A percentile compares a stretch with the other conserved stretches of the same genome.
Conservation (phyloP, 37 sponge, comb jelly and placozoan species). For the Mnemiopsis leidyi region DNA sequence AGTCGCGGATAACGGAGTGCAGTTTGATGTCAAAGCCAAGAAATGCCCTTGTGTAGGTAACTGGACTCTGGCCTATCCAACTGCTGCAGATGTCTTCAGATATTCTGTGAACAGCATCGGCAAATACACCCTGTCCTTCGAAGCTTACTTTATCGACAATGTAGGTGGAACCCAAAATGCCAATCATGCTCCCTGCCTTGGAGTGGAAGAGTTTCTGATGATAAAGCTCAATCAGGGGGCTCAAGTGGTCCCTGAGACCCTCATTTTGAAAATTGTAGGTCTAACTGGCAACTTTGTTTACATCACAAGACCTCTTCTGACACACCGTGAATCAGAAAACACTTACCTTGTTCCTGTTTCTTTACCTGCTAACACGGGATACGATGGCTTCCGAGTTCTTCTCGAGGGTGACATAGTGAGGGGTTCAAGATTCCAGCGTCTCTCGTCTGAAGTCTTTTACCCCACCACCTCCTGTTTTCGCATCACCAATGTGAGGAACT, state of each 20-base stretch:
- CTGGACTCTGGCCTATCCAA: not conserved
- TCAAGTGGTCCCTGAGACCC: not conserved
- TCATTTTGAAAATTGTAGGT: not conserved
- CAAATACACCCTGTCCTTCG: not conserved
- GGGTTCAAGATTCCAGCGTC: not conserved
- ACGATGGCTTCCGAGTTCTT: not conserved
- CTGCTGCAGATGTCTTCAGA: not conserved
- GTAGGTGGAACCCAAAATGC: not conserved
- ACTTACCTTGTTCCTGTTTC: not conserved
- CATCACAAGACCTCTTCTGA: not conserved
- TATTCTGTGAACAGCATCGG: slow-evolving; percentile 27
- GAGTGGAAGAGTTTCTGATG: not conserved
- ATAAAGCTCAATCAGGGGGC: slow-evolving; percentile 33
- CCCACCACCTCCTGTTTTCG: slow-evolving; percentile 34
- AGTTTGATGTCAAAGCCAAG: not conserved
- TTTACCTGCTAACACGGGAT: not conserved
- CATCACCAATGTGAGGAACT: not conserved
- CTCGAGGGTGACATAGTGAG: not conserved
- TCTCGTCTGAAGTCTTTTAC: not conserved
- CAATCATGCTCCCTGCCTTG: not conserved
- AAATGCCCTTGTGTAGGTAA: slow-evolving; percentile 28
- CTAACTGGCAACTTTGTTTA: not conserved
- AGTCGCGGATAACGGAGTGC: not conserved
- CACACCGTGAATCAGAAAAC: not conserved
- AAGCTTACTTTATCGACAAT: slow-evolving; percentile 36